These are phyloP conservation scores for Natrix natrix DNA, from an alignment of 2,797 vertebrate species.

Conservation along the genomic window DNA sequence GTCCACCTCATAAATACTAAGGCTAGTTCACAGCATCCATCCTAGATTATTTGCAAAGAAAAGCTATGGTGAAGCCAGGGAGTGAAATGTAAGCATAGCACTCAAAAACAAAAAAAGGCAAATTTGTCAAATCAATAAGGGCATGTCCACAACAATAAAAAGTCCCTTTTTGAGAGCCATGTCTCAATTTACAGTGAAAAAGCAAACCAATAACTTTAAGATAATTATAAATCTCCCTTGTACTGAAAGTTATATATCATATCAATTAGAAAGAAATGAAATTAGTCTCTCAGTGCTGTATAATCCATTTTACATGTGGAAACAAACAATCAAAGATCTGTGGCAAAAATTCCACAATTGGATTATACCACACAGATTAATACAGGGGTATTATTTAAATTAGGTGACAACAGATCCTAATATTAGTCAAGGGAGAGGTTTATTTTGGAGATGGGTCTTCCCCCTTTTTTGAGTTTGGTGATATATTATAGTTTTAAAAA, in stretches of 20 bases:
- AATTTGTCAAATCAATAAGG: slow-evolving; percentile 45
- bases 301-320: not conserved
- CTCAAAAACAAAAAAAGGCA: slow-evolving; percentile 20
- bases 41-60: slow-evolving; percentile 12
- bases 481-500: too few relatives aligned
- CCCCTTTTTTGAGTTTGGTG: not conserved
- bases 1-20: not conserved
- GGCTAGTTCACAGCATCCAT: not conserved
- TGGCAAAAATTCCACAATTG: not conserved
- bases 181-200: slow-evolving; percentile 55
- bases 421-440: not conserved
- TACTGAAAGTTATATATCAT: slow-evolving; percentile 47
- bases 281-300: slow-evolving; percentile 26
- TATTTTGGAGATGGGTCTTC: not conserved
- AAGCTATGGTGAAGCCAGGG: slow-evolving; percentile 22
- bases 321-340: not conserved
- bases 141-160: slow-evolving; percentile 50
- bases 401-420: not conserved
- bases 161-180: slow-evolving; percentile 43
- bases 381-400: not conserved
- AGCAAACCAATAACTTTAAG: slow-evolving; percentile 54
- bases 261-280: slow-evolving; percentile 52
- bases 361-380: not conserved
- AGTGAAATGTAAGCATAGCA: slow-evolving; percentile 14
- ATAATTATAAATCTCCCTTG: slow-evolving; percentile 57